Conservation (phyloP, 2,113 vertebrate species). For the Burhinus oedicnemus region DNA sequence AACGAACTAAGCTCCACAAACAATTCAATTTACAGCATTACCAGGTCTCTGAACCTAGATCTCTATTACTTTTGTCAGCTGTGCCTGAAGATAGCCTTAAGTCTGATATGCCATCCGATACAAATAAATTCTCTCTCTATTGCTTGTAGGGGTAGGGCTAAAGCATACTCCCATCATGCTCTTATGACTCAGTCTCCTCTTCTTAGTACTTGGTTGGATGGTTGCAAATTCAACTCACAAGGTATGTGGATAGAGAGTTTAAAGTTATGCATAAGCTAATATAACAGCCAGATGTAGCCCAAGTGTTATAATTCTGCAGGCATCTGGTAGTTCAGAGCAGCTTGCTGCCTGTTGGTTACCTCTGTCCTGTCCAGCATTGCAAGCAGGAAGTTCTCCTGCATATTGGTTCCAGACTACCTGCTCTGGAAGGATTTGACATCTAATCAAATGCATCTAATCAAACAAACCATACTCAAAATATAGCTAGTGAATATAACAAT, state of each 20-base stretch:
- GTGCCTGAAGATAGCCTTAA: background rate
- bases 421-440: background rate
- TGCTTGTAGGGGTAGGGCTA: background rate
- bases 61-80: background rate
- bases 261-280: background rate
- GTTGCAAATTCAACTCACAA: background rate
- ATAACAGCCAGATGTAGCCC: background rate
- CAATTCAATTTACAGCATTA: background rate
- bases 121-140: background rate
- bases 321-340: background rate
- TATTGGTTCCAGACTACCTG: background rate
- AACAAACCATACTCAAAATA: background rate
- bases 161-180: background rate
- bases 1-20: background rate
- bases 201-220: background rate
- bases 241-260: background rate
- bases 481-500: background rate
- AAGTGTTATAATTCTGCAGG: background rate
- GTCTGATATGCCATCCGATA: background rate
- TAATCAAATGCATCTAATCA: background rate
- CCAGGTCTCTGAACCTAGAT: background rate
- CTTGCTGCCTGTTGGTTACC: background rate
- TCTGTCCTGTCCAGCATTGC: background rate
- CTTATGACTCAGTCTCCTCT: background rate
- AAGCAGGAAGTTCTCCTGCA: background rate